A percentile compares a stretch with the other conserved stretches of the same genome.
Evolutionary conservation across 2,113 vertebrate species (phyloP).

Genomic region (Calidris pugnax): DNA sequence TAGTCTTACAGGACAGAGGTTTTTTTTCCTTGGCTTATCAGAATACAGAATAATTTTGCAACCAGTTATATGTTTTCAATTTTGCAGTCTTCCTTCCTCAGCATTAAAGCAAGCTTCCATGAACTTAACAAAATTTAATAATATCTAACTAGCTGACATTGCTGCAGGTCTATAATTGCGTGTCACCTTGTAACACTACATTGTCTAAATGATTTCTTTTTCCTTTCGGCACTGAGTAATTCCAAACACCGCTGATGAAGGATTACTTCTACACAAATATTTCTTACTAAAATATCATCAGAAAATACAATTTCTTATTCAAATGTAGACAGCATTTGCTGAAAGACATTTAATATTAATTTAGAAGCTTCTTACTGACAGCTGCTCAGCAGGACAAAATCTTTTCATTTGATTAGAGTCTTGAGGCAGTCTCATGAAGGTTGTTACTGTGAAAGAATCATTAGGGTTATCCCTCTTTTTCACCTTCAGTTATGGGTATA

Average conservation of each 20-base stretch:
- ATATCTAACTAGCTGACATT: constrained; percentile 28
- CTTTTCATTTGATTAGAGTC: constrained; percentile 39
- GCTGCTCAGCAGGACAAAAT: constrained; percentile 12
- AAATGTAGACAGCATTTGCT: background rate
- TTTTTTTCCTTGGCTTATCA: background rate
- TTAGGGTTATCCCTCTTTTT: background rate
- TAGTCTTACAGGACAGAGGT: background rate
- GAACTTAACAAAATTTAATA: constrained; percentile 40
- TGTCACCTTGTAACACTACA: constrained; percentile 31
- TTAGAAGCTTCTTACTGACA: constrained; percentile 17
- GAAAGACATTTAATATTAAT: constrained; percentile 2
- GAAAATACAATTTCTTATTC: constrained; percentile 22
- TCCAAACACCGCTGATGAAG: constrained; percentile 1
- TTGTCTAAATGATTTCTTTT: constrained; percentile 63
- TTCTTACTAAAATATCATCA: constrained; percentile 25
- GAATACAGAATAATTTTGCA: background rate
- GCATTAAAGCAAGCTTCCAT: constrained; percentile 1
- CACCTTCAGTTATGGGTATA: background rate
- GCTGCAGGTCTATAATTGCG: background rate
- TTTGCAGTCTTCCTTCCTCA: background rate
- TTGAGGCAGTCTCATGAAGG: background rate
- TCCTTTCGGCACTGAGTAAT: constrained; percentile 37
- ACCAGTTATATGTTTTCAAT: background rate
- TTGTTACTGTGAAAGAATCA: background rate
- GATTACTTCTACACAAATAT: constrained; percentile 56